A percentile compares a stretch with the other conserved stretches of the same genome.
Evolutionary conservation across 1,140 invertebrate genomes (phyloP).

Genomic region (Rhopalosiphum maidis): DNA sequence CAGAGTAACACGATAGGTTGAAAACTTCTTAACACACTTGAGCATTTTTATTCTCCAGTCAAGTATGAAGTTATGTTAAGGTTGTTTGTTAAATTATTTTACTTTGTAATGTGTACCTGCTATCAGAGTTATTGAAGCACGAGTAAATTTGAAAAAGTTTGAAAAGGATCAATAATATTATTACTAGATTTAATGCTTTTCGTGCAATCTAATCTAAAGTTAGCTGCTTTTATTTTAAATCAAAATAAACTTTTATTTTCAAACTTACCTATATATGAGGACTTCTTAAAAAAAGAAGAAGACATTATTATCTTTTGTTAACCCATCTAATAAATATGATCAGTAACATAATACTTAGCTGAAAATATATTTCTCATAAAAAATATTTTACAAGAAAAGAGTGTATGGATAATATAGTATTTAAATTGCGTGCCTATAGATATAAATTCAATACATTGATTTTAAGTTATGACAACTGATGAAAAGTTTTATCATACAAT

Average conservation of each 20-base stretch:
- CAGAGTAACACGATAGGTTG: neutral
- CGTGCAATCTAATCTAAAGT: conserved; percentile 34
- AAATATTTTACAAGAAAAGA: neutral
- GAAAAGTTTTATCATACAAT: neutral
- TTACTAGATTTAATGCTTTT: conserved; percentile 21
- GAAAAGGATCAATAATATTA: conserved; percentile 42
- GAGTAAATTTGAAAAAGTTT: conserved; percentile 31
- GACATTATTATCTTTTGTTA: neutral
- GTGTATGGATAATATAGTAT: neutral
- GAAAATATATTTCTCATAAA: neutral
- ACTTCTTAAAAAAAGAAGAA: neutral
- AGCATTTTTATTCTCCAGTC: neutral
- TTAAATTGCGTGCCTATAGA: neutral
- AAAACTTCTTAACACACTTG: conserved; percentile 23
- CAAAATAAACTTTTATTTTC: conserved; percentile 37
- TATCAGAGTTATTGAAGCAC: conserved; percentile 37
- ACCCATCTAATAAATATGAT: neutral
- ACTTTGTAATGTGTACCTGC: neutral
- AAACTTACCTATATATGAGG: neutral
- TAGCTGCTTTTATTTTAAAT: conserved; percentile 36
- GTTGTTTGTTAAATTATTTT: conserved; percentile 46
- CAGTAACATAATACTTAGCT: neutral
- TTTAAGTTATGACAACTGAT: neutral
- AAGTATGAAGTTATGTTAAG: conserved; percentile 19
- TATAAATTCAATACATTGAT: neutral